Base-by-base conservation (phyloP, 2,113 vertebrate genomes). In the Hoplias malabaricus region DNA sequence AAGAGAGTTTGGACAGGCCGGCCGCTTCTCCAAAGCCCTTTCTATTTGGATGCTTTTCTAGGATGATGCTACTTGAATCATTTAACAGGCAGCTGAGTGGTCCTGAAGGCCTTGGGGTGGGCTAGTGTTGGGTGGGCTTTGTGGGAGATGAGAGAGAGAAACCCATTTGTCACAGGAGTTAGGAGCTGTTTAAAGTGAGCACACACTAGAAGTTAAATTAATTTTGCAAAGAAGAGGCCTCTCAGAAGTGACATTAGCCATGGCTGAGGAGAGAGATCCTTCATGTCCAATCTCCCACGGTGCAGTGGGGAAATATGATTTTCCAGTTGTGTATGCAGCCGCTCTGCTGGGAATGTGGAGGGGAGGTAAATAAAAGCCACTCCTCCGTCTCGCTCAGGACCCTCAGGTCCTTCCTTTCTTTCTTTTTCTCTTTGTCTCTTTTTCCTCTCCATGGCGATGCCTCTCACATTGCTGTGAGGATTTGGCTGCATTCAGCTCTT, bases 151-250 rank as follows among this genome's bases (percentile, higher is more conserved):
- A 63, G 53, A 61, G 29, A 80, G 50, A 83, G 76, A 84, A 87
- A 84, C 82, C 72, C 61, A 46, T 88, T 87, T 79, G 85, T 87
- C 85, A 86, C 71, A 83, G 81, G 66, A 75, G 38, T 69, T 84
- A 84, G 50, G 59, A 40, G 82, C 80, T 78, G 57, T 83, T 81
- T 78, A 74, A 66, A 70, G 77, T 57, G 3, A 70, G 75, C 69
- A 79, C 46, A 68, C 56, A 70, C 76, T 82, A 84, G 76, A 83
- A 80, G 70, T 79, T 77, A 90, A 89, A 92, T 90, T 87, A 88
- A 90, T 91, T 91, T 87, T 80, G 77, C 79, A n/a, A 79, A 10
- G 84, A 81, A 88, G 86, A 84, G 85, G 86, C 82, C 79, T 90
- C 86, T 89, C 87, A 89, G 86, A 84, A 82, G 86, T 72, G 79